Conservation (phyloP, 2,888 invertebrate genomes). For the Machimus rusticus region DNA sequence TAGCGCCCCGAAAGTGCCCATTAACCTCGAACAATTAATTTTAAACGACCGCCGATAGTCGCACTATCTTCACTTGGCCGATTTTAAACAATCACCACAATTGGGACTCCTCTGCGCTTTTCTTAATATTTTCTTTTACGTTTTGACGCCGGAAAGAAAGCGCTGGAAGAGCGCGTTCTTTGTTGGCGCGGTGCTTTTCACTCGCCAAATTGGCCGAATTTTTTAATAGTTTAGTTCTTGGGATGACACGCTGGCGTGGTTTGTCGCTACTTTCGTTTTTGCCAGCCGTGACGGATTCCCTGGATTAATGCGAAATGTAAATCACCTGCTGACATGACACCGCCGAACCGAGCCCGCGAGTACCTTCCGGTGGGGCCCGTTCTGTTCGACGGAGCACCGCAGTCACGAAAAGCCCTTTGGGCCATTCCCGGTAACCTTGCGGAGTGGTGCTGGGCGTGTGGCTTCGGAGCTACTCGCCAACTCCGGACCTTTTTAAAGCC, state of each 20-base stretch:
- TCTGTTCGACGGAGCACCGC: background rate
- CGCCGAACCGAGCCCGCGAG: background rate
- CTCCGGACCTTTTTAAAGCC: background rate
- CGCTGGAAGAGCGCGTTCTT: background rate
- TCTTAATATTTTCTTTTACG: background rate
- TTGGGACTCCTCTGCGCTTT: background rate
- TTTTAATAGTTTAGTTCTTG: background rate
- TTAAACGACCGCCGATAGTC: background rate
- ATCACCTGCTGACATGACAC: constrained; percentile 23
- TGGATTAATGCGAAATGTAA: constrained; percentile 20
- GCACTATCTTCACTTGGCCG: constrained; percentile 5
- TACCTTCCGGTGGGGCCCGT: constrained; percentile 1
- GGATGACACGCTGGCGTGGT: background rate
- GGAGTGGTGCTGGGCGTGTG: background rate
- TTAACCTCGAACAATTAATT: constrained; percentile 5
- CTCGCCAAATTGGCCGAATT: background rate
- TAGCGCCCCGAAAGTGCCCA: background rate
- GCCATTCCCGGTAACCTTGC: background rate
- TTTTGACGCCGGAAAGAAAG: background rate
- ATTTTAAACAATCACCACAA: background rate
- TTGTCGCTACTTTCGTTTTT: background rate
- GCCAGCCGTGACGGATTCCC: background rate
- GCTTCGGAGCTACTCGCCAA: background rate
- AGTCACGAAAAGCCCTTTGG: constrained; percentile 8
- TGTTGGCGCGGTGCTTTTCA: background rate